phyloP scores from a whole-genome alignment of 1,140 invertebrate species.

The Tyrophagus putrescentiae region DNA sequence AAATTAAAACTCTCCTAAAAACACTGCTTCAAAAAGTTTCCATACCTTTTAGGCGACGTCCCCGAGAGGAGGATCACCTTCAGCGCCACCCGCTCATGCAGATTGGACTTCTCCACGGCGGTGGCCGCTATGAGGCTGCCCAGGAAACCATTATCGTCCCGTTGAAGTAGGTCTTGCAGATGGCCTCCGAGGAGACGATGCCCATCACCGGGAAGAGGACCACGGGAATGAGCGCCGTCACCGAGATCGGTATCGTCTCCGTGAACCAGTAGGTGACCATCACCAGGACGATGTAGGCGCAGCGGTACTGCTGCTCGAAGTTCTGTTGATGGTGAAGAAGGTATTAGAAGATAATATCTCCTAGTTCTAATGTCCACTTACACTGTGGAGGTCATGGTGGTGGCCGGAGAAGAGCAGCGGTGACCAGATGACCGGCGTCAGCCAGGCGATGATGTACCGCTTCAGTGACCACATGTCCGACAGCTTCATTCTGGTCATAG shows the following conservation, averaged over 20 bases:
- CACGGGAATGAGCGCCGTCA: slow-evolving; percentile 66
- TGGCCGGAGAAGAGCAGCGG: too few species aligned
- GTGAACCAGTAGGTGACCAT: slow-evolving; percentile 74
- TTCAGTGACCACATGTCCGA: not conserved
- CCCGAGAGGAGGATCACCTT: slow-evolving; percentile 60
- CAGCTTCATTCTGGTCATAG: not conserved
- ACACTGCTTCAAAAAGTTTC: not conserved
- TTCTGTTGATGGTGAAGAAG: too few species aligned
- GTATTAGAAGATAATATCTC: not conserved
- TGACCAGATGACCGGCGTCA: slow-evolving; percentile 8
- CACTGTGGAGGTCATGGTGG: not conserved
- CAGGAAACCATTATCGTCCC: slow-evolving; percentile 49
- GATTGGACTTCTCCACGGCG: slow-evolving; percentile 62
- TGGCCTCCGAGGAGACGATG: not conserved
- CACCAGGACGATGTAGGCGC: slow-evolving; percentile 50
- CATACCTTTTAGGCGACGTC: slow-evolving; percentile 34
- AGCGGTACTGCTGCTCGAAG: too few species aligned
- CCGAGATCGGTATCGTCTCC: slow-evolving; percentile 58
- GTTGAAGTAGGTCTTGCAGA: slow-evolving; percentile 17
- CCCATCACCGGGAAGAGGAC: slow-evolving; percentile 62
- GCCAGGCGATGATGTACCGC: not conserved
- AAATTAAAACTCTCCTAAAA: not conserved
- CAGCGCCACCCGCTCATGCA: slow-evolving; percentile 67
- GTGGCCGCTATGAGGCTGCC: slow-evolving; percentile 58
- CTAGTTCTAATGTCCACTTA: not conserved